Evolutionary conservation across 2,888 invertebrate species (phyloP).

Genomic region (Acrobasis suavella): DNA sequence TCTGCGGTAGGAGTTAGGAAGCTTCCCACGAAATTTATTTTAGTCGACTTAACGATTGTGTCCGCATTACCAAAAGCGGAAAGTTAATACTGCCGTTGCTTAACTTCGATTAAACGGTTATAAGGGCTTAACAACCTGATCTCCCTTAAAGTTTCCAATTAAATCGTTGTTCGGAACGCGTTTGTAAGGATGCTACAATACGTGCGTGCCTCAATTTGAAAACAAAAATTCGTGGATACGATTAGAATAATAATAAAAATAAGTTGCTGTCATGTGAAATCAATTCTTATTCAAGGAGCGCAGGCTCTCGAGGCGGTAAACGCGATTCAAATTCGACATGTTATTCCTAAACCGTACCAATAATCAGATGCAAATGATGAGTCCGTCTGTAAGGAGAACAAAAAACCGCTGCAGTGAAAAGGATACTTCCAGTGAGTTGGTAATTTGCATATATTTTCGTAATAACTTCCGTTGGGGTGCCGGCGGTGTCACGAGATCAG

Average conservation of each 20-base stretch:
- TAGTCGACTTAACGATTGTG: slow-evolving; percentile 74
- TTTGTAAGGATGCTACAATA: slow-evolving; percentile 18
- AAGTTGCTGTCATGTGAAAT: slow-evolving; percentile 61
- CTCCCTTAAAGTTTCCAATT: slow-evolving; percentile 46
- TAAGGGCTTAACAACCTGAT: slow-evolving; percentile 50
- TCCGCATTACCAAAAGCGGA: slow-evolving; percentile 64
- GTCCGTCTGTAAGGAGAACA: slow-evolving; percentile 60
- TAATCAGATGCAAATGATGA: slow-evolving; percentile 77
- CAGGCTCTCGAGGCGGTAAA: slow-evolving; percentile 55
- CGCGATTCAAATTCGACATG: slow-evolving; percentile 71
- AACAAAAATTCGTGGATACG: slow-evolving; percentile 41
- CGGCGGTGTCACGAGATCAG: slow-evolving; percentile 58
- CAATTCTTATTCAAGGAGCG: slow-evolving; percentile 62
- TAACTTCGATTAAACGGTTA: slow-evolving; percentile 62
- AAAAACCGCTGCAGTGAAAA: slow-evolving; percentile 59
- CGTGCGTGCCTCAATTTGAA: slow-evolving; percentile 39
- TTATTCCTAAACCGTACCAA: slow-evolving; percentile 68
- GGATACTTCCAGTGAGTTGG: slow-evolving; percentile 62
- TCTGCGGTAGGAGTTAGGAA: slow-evolving; percentile 57
- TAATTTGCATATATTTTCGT: slow-evolving; percentile 77
- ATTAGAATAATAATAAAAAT: slow-evolving; percentile 51
- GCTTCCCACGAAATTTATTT: slow-evolving; percentile 76
- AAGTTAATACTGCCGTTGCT: slow-evolving; percentile 62
- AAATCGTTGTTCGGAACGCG: slow-evolving; percentile 35
- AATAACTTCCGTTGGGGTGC: slow-evolving; percentile 72